phyloP scores from a whole-genome alignment of 1,140 invertebrate genomes.

The Caenorhabditis briggsae region DNA sequence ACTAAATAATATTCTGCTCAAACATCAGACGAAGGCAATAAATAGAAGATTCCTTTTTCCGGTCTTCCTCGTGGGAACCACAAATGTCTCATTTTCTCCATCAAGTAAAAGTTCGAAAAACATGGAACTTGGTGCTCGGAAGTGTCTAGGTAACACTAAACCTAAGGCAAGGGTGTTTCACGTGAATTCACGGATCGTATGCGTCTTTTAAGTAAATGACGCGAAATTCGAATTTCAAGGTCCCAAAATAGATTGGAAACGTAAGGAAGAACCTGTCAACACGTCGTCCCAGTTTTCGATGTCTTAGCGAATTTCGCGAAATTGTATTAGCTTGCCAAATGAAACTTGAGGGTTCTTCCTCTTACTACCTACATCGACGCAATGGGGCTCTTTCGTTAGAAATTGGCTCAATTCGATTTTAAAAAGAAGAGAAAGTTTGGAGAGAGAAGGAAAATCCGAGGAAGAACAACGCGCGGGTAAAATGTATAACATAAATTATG shows the following conservation, averaged over 20 bases:
- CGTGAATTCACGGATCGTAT: constrained; percentile 28
- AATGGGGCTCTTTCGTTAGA: neutral
- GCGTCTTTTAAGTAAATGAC: constrained; percentile 33
- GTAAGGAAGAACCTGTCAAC: constrained; percentile 51
- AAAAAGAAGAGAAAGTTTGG: neutral
- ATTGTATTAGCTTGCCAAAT: constrained; percentile 27
- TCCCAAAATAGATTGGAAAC: constrained; percentile 38
- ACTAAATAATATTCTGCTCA: constrained; percentile 48
- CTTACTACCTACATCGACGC: constrained; percentile 7
- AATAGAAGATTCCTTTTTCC: constrained; percentile 23
- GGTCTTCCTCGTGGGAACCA: constrained; percentile 11
- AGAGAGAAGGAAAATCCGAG: neutral
- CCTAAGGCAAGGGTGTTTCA: neutral
- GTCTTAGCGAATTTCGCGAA: constrained; percentile 12
- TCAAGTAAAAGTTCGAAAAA: neutral
- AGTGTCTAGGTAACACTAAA: neutral
- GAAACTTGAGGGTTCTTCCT: neutral
- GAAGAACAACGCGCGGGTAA: neutral
- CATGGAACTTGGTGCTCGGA: constrained; percentile 35
- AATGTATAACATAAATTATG: constrained; percentile 24
- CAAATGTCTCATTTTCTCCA: constrained; percentile 1
- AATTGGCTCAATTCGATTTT: constrained; percentile 5
- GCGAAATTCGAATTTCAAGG: neutral
- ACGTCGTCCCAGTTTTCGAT: constrained; percentile 34
- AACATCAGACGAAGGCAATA: constrained; percentile 18